These are phyloP conservation scores for Dryomyza anilis DNA, from an alignment of 2,888 invertebrate genomes.

Conservation along the genomic window DNA sequence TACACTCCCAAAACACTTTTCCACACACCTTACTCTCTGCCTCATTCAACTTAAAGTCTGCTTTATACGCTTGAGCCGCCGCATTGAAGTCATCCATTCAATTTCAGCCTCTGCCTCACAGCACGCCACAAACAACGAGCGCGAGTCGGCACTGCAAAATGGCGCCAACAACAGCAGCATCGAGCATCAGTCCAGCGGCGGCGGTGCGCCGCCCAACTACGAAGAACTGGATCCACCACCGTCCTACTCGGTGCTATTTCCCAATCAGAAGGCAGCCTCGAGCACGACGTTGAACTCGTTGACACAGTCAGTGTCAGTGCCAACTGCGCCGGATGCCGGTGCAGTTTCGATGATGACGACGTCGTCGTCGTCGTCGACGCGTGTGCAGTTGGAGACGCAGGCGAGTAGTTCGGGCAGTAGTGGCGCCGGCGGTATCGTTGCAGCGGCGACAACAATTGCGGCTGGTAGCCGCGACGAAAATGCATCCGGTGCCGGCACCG, in stretches of 20 bases:
- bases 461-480: neutral
- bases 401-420: slow-evolving; percentile 19
- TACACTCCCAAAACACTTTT: slow-evolving; percentile 25
- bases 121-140: slow-evolving; percentile 57
- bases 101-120: slow-evolving; percentile 59
- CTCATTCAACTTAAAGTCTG: slow-evolving; percentile 38
- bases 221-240: slow-evolving; percentile 69
- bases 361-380: slow-evolving; percentile 26
- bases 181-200: slow-evolving; percentile 43
- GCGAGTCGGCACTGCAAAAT: slow-evolving; percentile 53
- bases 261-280: slow-evolving; percentile 60
- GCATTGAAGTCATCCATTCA: slow-evolving; percentile 54
- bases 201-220: slow-evolving; percentile 67
- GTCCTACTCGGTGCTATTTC: slow-evolving; percentile 71
- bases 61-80: slow-evolving; percentile 54
- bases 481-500: neutral
- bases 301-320: slow-evolving; percentile 33
- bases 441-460: neutral
- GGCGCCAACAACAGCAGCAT: slow-evolving; percentile 37
- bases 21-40: no score
- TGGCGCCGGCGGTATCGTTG: slow-evolving; percentile 11
- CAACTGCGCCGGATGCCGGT: slow-evolving; percentile 33
- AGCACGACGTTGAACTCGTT: slow-evolving; percentile 46
- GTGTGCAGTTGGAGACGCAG: slow-evolving; percentile 22
- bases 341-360: slow-evolving; percentile 28